A percentile compares a stretch with the other conserved stretches of the same genome.
Evolutionary conservation across 2,888 invertebrate species (phyloP).

Genomic region (Drosophila affinis): DNA sequence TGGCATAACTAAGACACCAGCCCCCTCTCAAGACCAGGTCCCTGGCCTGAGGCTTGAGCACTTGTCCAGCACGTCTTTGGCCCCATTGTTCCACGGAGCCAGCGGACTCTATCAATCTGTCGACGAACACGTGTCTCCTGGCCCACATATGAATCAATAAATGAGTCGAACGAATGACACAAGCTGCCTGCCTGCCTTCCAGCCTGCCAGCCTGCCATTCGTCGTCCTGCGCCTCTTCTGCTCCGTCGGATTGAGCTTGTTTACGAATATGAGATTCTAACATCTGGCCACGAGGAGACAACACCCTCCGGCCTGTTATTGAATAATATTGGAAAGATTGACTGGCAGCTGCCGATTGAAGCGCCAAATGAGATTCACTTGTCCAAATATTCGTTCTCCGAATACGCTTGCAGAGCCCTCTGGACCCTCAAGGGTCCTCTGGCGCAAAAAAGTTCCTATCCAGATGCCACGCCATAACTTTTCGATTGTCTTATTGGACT

Average conservation of each 20-base stretch:
- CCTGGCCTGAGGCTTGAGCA: conserved; percentile 11
- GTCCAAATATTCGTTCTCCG: background rate
- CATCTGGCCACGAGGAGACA: conserved; percentile 46
- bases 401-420: no score
- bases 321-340: conserved; percentile 53
- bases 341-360: conserved; percentile 34
- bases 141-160: conserved; percentile 67
- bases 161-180: conserved; percentile 67
- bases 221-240: background rate
- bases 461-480: background rate
- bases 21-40: no score
- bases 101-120: conserved; percentile 42
- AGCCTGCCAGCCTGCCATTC: background rate
- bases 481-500: background rate
- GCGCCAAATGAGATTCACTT: conserved; percentile 18
- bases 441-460: no score
- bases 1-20: background rate
- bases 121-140: conserved; percentile 47
- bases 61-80: conserved; percentile 19
- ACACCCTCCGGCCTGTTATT: conserved; percentile 42
- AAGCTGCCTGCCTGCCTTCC: conserved; percentile 29
- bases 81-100: conserved; percentile 18
- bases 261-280: conserved; percentile 68
- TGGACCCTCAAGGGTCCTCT: background rate
- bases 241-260: conserved; percentile 40